Evolutionary conservation across 2,797 vertebrate genomes (phyloP).

Genomic region (Phalloptychus januarius): DNA sequence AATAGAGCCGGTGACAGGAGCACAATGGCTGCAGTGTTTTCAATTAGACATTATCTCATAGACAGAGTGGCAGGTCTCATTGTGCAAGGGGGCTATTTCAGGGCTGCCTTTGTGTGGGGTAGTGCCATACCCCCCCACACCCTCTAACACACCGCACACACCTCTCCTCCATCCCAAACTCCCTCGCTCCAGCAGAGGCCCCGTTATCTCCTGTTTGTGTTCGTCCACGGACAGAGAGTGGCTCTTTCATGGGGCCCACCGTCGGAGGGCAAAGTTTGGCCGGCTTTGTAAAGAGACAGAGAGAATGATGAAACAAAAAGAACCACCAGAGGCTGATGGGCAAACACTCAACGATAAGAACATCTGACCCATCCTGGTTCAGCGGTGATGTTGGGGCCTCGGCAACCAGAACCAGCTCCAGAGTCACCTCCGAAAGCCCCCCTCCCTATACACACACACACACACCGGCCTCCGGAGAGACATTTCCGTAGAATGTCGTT

Average conservation of each 20-base stretch:
- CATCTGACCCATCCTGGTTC: conserved; percentile 2
- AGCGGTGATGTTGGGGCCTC: conserved; percentile 6
- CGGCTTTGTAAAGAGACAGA: conserved; percentile 22
- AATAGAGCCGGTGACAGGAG: conserved; percentile 98
- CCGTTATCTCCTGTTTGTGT: conserved; percentile 59
- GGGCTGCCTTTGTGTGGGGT: conserved; percentile 94
- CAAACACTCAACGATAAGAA: not conserved
- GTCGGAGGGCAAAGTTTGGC: conserved; percentile 55
- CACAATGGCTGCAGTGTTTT: conserved; percentile 98
- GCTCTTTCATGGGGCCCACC: conserved; percentile 62
- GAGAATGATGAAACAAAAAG: conserved; percentile 5
- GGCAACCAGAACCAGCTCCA: not conserved
- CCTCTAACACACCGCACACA: conserved; percentile 47
- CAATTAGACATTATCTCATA: conserved; percentile 99
- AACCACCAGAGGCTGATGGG: conserved; percentile 2
- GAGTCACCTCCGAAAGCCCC: not conserved
- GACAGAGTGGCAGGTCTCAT: conserved; percentile 97
- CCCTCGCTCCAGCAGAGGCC: conserved; percentile 60
- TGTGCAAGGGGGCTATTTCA: conserved; percentile 96
- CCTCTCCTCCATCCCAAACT: conserved; percentile 62
- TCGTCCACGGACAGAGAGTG: conserved; percentile 43
- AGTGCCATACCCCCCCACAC: conserved; percentile 82
- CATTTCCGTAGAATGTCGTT: conserved; percentile 39
- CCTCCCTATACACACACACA: not conserved
- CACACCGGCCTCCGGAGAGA: not conserved